Base-by-base conservation (phyloP, 2,888 invertebrate genomes). In the Phanerotoma sp. region DNA sequence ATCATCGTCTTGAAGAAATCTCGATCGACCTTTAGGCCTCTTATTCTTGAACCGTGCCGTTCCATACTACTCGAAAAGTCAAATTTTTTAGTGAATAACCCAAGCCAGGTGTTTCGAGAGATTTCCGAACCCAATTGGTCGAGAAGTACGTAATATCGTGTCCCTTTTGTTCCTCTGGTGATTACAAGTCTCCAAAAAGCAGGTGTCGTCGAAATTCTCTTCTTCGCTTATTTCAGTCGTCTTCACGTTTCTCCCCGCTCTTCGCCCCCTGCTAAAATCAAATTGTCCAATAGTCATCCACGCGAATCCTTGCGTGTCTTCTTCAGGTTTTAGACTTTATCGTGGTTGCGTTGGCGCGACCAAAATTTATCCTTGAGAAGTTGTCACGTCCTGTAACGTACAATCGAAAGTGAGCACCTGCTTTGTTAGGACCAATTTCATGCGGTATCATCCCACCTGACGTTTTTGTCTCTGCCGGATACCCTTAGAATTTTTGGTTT, bases 301-400 rank as follows among this genome's bases (percentile, higher is more conserved):
- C 44, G 62, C 54, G 62, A 53, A 61, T 63, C 60, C 46, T 63
- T 62, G 63, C 63, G 63, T 63, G 63, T 60, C 60, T 38, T 35
- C 16, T 11, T 15, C 35, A 16, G 13, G 35, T n/a, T 13, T 18
- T 51, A 44, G 28, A 54, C 53, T 30, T 51, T 53, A 57, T 55
- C 53, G 52, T 53, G 42, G 46, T 51, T 44, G 51, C 22, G 54
- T 58, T 56, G 54, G 51, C 56, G 30, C 54, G 54, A 51, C 55
- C 48, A 58, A 62, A 66, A 63, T 63, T 61, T 57, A 54, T 60
- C 52, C 63, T 47, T 58, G 61, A 65, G 65, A 66, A 69, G 60
- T 72, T 73, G 71, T 72, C 71, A 62, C 70, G 66, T 65, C 62
- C 65, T 54, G 47, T 47, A 59, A 58, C 55, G 61, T 62, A 67